Conservation (phyloP, 2,797 vertebrate genomes). For the Knipowitschia caucasica region DNA sequence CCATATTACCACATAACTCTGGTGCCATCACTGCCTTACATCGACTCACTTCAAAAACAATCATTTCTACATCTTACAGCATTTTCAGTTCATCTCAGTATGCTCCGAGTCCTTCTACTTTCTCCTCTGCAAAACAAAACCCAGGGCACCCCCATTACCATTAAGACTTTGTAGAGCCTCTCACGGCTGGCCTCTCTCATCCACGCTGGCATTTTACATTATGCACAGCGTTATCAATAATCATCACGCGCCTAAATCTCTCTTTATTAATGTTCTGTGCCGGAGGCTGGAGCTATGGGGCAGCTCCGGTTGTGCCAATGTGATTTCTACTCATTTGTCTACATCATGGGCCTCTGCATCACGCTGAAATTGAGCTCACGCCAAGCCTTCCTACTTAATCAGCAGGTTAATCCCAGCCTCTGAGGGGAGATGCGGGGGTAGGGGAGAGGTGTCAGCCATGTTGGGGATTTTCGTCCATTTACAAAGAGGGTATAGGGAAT, state of each 20-base stretch:
- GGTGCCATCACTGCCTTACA: not conserved
- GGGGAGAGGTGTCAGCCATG: constrained; percentile 50
- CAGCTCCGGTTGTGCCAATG: constrained; percentile 54
- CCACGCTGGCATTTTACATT: constrained; percentile 53
- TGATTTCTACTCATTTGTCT: constrained; percentile 72
- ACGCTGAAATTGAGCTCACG: constrained; percentile 69
- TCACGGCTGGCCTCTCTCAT: constrained; percentile 35
- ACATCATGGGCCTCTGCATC: constrained; percentile 63
- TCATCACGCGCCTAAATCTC: constrained; percentile 52
- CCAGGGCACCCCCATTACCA: constrained; percentile 15
- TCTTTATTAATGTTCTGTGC: constrained; percentile 59
- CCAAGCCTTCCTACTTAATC: constrained; percentile 76
- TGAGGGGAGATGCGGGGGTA: constrained; percentile 25
- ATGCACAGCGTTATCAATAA: constrained; percentile 56
- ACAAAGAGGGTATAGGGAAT: constrained; percentile 70
- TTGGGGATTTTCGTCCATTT: constrained; percentile 73
- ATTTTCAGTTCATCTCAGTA: not conserved
- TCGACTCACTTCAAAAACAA: not conserved
- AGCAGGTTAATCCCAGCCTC: constrained; percentile 76
- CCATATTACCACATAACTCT: too few species aligned
- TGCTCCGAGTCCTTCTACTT: not conserved
- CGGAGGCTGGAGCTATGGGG: constrained; percentile 44
- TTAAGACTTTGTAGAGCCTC: constrained; percentile 26
- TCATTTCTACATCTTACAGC: not conserved
- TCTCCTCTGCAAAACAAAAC: constrained; percentile 8